Evolutionary conservation across 2,888 invertebrate genomes (phyloP).

Genomic region (Pseudolycoriella hygida): DNA sequence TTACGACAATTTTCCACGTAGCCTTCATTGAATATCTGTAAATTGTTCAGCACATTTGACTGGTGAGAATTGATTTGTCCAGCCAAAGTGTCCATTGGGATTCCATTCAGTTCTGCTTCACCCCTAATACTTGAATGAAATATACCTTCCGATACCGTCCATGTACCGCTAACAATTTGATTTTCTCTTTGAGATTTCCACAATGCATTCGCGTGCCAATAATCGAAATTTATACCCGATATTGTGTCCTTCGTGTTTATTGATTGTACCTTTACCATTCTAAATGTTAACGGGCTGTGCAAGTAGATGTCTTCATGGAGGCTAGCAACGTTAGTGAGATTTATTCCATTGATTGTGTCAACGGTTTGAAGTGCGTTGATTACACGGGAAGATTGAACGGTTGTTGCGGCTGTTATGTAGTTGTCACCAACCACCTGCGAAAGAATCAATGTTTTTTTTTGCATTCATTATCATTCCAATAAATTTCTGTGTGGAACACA

Average conservation of each 20-base stretch:
- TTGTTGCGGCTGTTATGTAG: slow-evolving; percentile 25
- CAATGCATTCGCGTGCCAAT: slow-evolving; percentile 28
- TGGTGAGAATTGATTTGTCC: slow-evolving; percentile 14
- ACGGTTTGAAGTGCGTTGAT: slow-evolving; percentile 18
- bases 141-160: slow-evolving; percentile 24
- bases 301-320: slow-evolving; percentile 18
- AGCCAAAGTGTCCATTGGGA: not conserved
- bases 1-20: slow-evolving; percentile 21
- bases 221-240: slow-evolving; percentile 27
- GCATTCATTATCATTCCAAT: no score
- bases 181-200: slow-evolving; percentile 18
- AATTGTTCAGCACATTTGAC: slow-evolving; percentile 9
- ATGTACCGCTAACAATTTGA: slow-evolving; percentile 31
- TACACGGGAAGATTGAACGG: slow-evolving; percentile 24
- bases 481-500: no score
- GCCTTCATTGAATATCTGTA: slow-evolving; percentile 15
- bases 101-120: slow-evolving; percentile 12
- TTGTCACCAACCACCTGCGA: slow-evolving; percentile 22
- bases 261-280: slow-evolving; percentile 15
- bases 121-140: slow-evolving; percentile 15
- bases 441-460: no score
- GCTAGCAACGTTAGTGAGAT: slow-evolving; percentile 25
- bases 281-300: slow-evolving; percentile 20
- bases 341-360: slow-evolving; percentile 24
- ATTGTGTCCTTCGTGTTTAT: slow-evolving; percentile 17